These are phyloP conservation scores for Scaptomyza hsui DNA, from an alignment of 1,140 invertebrate genomes.

Conservation along the genomic window DNA sequence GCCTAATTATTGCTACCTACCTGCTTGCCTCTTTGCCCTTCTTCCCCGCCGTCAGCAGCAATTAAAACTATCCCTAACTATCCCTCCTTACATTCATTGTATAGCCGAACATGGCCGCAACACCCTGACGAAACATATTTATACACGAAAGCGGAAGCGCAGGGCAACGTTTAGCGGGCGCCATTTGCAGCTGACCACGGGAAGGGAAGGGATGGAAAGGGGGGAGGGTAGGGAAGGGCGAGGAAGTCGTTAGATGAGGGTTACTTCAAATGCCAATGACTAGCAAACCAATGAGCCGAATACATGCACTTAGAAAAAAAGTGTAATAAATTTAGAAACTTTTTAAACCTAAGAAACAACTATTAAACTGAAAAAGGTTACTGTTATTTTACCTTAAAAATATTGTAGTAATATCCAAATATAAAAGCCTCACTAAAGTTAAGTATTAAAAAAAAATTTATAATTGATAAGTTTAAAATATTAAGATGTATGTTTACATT, in stretches of 20 bases:
- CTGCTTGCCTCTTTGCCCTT: slow-evolving; percentile 44
- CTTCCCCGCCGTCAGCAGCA: slow-evolving; percentile 24
- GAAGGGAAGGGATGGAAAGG: background rate
- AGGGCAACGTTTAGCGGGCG: slow-evolving; percentile 73
- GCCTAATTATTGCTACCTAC: slow-evolving; percentile 51
- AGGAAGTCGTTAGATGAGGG: slow-evolving; percentile 7
- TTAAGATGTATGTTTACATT: no score
- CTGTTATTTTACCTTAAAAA: no score
- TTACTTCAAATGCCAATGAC: slow-evolving; percentile 18
- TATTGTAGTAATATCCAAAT: no score
- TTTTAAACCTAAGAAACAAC: no score
- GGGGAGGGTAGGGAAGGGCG: slow-evolving; percentile 22
- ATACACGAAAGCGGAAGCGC: slow-evolving; percentile 64
- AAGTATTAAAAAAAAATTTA: no score
- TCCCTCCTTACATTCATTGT: no score
- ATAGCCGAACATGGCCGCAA: slow-evolving; percentile 63
- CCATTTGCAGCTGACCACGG: slow-evolving; percentile 57
- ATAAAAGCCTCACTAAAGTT: no score
- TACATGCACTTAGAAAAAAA: no score
- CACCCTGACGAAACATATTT: slow-evolving; percentile 1
- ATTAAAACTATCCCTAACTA: slow-evolving; percentile 56
- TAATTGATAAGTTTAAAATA: no score
- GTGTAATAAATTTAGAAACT: no score
- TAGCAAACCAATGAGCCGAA: slow-evolving; percentile 48
- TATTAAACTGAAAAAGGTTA: no score